These are phyloP conservation scores for Saccopteryx leptura DNA, from an alignment of 2,113 vertebrate genomes.

Conservation along the genomic window DNA sequence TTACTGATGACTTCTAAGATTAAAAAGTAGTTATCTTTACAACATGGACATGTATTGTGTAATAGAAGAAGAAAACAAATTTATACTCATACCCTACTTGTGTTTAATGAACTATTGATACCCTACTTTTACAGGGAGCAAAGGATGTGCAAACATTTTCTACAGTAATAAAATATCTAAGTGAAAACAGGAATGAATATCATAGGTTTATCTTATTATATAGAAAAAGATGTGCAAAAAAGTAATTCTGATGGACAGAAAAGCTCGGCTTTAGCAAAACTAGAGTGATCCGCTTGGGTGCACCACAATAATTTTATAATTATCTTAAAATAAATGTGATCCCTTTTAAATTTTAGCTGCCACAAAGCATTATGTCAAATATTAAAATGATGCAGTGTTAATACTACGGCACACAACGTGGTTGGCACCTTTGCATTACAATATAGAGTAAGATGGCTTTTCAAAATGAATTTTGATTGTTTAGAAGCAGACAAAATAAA, in stretches of 20 bases:
- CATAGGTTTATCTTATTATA: conserved; percentile 26
- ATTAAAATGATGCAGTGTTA: conserved; percentile 49
- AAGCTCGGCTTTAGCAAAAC: conserved; percentile 65
- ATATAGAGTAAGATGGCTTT: neutral
- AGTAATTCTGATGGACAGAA: conserved; percentile 77
- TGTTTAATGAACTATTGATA: neutral
- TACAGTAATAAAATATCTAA: neutral
- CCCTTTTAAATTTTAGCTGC: conserved; percentile 73
- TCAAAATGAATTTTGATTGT: neutral
- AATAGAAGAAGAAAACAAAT: conserved; percentile 28
- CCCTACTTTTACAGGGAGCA: neutral
- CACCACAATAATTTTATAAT: conserved; percentile 77
- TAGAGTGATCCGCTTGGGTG: conserved; percentile 62
- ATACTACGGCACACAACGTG: neutral
- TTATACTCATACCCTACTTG: neutral
- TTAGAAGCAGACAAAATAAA: conserved; percentile 31
- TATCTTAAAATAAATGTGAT: conserved; percentile 80
- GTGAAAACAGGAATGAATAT: neutral
- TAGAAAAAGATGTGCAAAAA: conserved; percentile 67
- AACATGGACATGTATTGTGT: neutral
- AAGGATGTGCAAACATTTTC: conserved; percentile 22
- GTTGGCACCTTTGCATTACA: neutral
- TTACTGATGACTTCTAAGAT: neutral
- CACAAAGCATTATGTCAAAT: conserved; percentile 70
- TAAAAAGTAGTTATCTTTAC: conserved; percentile 30